Base-by-base conservation (phyloP, 2,797 vertebrate genomes). In the Ctenopoma multispine region DNA sequence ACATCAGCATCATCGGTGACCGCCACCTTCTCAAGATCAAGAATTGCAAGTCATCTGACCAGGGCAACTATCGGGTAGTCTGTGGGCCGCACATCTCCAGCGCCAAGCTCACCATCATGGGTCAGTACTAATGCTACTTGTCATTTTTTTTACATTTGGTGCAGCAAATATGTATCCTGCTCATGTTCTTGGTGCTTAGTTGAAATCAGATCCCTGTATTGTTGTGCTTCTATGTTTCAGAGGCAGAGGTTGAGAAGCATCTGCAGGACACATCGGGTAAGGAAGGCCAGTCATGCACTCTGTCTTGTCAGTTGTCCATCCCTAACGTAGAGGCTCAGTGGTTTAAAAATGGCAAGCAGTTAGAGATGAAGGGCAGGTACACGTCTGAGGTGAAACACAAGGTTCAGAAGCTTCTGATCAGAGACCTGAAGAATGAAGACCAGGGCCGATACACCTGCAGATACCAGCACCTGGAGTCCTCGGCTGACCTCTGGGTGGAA, bases 31-130 rank as follows among this genome's bases (percentile, higher is more conserved):
- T 99, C 67, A 96, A 87, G 87, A 94, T 99, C 86, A 97, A 89
- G 84, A 93, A 92, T 40, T 99, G 97, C 87, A 95, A 96, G 80
- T 69, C 88, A 34, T 90, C 94, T 46, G 98, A 99, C 88, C 96
- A 97, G 83, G 97, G 96, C 76, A 99, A 98, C 94, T 99, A 97
- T 86, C 93, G 98, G 69, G 93, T 99, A 86, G 98, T 99, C 13
- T 99, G 98, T 81, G 98, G 98, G 13, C 97, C 98, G 10, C 98
- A 99, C 79, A 98, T 99, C 62, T 97, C 97, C 74, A 98, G 97
- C 70, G 97, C 97, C 79, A 99, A 96, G 87, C 93, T 99, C 79
- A 95, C 93, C 69, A 95, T 99, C 49, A 95, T 93, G 0, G 97
- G 98, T 99, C 93, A 94, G 96, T 94, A 70, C 34, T 7, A 8